A percentile compares a stretch with the other conserved stretches of the same genome.
Evolutionary conservation across 92 coral and sea anemone genomes (phyloP).

Genomic region (Chrysogorgia sp.): DNA sequence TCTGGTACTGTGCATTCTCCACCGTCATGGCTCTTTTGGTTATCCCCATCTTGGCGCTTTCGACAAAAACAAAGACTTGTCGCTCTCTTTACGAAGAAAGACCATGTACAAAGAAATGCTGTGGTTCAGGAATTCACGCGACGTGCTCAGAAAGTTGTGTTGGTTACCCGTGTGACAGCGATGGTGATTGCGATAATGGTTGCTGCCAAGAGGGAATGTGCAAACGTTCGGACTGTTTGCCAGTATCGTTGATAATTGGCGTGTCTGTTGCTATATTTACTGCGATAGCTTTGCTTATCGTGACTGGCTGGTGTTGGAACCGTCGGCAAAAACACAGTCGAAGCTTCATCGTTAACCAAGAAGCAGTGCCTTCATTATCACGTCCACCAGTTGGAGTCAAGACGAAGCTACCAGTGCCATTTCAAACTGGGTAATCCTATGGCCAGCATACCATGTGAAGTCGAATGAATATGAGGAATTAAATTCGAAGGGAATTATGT

Average conservation of each 20-base stretch:
- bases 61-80: constrained; percentile 21
- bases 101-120: constrained; percentile 18
- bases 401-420: no score
- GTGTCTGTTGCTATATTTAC: background rate
- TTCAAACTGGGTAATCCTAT: no score
- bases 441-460: no score
- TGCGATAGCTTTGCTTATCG: background rate
- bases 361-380: no score
- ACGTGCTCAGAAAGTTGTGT: constrained; percentile 7
- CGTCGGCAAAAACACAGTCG: background rate
- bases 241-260: constrained; percentile 13
- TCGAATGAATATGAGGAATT: no score
- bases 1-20: no score
- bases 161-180: constrained; percentile 14
- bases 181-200: constrained; percentile 13
- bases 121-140: constrained; percentile 4
- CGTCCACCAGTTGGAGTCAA: no score
- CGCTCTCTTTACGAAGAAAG: background rate
- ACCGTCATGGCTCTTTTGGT: no score
- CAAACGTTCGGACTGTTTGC: constrained; percentile 15
- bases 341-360: no score
- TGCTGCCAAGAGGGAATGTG: constrained; percentile 33
- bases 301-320: background rate
- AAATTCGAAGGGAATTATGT: no score
- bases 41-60: background rate